phyloP scores from a whole-genome alignment of 2,888 invertebrate genomes.

The Galeruca laticollis region DNA sequence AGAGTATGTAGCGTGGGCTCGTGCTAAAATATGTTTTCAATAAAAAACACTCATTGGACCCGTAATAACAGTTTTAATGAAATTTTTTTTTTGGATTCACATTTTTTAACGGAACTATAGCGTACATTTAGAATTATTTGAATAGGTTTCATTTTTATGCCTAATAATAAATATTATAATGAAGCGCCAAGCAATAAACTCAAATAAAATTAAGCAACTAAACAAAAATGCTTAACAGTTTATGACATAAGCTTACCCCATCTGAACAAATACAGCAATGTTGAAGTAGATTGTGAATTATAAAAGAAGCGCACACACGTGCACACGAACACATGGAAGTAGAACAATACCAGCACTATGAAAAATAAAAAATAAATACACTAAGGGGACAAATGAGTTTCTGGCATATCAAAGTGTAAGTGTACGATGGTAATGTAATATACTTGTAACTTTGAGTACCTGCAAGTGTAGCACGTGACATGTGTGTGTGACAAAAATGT shows the following conservation, averaged over 20 bases:
- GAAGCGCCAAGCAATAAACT: slow-evolving; percentile 1
- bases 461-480: no score
- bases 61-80: no score
- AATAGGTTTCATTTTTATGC: no score
- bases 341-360: slow-evolving; percentile 48
- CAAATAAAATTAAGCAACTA: slow-evolving; percentile 2
- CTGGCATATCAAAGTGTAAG: background rate
- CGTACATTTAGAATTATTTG: no score
- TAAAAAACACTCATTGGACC: no score
- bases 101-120: no score
- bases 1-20: background rate
- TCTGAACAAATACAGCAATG: slow-evolving; percentile 55
- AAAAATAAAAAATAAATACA: slow-evolving; percentile 42
- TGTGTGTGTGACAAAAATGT: no score
- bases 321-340: slow-evolving; percentile 57
- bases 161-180: background rate
- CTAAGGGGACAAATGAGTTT: slow-evolving; percentile 10
- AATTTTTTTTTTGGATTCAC: no score
- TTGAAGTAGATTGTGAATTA: slow-evolving; percentile 56
- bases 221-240: slow-evolving; percentile 16
- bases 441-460: background rate
- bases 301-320: slow-evolving; percentile 56
- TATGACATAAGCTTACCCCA: slow-evolving; percentile 48
- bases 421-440: background rate
- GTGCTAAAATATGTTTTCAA: no score